phyloP scores from a whole-genome alignment of 2,113 vertebrate genomes.

The Lipophrys pholis region DNA sequence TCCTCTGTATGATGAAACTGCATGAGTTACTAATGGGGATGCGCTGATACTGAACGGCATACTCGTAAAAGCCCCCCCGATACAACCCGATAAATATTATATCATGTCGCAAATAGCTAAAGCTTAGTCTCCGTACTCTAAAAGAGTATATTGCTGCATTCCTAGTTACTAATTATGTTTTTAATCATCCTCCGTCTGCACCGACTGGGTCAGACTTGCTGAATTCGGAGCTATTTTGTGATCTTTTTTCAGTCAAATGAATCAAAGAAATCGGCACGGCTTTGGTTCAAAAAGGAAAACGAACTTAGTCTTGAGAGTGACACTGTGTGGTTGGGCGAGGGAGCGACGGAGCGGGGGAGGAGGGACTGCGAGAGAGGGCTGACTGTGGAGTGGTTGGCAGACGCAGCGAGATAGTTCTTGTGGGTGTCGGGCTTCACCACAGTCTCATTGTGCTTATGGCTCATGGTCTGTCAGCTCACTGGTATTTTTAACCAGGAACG shows the following conservation, averaged over 20 bases:
- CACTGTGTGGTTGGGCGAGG: constrained; percentile 7
- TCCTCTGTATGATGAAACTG: too few species aligned
- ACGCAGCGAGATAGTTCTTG: constrained; percentile 31
- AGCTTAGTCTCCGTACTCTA: too few species aligned
- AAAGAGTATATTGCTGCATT: too few species aligned
- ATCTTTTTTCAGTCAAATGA: not conserved
- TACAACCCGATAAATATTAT: too few species aligned
- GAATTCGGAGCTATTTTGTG: not conserved
- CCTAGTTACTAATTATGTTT: too few species aligned
- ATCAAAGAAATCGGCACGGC: constrained; percentile 9
- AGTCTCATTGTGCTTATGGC: constrained; percentile 59
- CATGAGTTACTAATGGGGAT: too few species aligned
- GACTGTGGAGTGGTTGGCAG: constrained; percentile 6
- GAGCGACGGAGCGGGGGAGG: constrained; percentile 18
- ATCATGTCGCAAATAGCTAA: too few species aligned
- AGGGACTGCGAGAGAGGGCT: constrained; percentile 16
- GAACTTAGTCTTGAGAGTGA: constrained; percentile 16
- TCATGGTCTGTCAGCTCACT: constrained; percentile 62
- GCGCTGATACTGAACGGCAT: too few species aligned
- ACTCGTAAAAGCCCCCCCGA: too few species aligned
- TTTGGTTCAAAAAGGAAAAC: constrained; percentile 25
- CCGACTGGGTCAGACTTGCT: not conserved
- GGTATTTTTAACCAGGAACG: constrained; percentile 67
- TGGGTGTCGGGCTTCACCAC: constrained; percentile 57
- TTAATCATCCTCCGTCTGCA: not conserved